Conservation (phyloP, 2,888 invertebrate species). For the Amblyjoppa proteus region DNA sequence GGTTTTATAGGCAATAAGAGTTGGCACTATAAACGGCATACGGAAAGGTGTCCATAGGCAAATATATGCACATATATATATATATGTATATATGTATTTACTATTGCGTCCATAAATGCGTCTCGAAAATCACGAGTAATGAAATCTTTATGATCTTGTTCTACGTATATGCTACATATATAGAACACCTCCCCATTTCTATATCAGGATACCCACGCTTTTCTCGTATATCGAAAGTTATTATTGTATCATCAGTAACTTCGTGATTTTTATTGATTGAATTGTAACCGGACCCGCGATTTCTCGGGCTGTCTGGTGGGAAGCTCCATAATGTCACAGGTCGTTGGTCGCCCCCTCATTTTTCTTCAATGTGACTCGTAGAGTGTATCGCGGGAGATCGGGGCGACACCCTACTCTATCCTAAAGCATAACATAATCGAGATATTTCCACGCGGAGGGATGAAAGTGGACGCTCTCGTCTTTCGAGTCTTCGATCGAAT, state of each 20-base stretch:
- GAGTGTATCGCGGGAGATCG: background rate
- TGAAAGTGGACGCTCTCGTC: too few relatives aligned
- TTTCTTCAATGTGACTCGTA: background rate
- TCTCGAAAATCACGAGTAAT: constrained; percentile 25
- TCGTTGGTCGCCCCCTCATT: background rate
- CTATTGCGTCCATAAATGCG: constrained; percentile 14
- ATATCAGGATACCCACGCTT: background rate
- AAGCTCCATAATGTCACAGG: background rate
- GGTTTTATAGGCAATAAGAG: constrained; percentile 49
- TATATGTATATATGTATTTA: constrained; percentile 13
- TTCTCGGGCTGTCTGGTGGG: background rate
- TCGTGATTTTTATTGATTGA: background rate
- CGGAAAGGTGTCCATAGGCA: background rate
- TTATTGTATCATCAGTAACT: background rate
- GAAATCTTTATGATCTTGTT: constrained; percentile 25
- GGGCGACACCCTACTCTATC: too few relatives aligned
- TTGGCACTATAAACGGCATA: constrained; percentile 17
- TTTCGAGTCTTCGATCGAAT: too few relatives aligned
- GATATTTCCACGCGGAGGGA: too few relatives aligned
- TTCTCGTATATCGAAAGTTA: background rate
- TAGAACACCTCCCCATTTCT: background rate
- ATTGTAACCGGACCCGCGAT: background rate
- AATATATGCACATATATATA: background rate
- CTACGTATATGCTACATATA: background rate
- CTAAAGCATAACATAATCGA: too few relatives aligned